Percentiles rank a stretch among this genome's conserved stretches.
Evolutionary conservation across 1,140 invertebrate genomes (phyloP).

Genomic region (Oscheius sp.): DNA sequence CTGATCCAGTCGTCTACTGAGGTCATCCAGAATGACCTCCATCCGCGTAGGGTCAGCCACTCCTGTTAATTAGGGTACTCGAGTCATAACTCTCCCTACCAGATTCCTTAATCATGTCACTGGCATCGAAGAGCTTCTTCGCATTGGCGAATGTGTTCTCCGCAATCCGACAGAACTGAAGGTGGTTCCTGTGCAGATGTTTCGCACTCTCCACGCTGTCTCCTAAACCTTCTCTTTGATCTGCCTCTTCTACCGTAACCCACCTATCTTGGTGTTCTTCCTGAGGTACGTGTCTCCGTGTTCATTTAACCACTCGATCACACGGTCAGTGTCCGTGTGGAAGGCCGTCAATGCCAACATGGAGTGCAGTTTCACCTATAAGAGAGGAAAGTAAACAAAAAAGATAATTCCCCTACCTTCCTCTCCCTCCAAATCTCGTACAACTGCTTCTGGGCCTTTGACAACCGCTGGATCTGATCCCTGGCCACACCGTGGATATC

Average conservation of each 20-base stretch:
- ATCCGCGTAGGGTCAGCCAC: conserved; percentile 76
- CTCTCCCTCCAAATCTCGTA: conserved; percentile 15
- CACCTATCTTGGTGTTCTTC: conserved; percentile 91
- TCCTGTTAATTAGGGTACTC: too few species aligned
- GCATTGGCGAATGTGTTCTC: conserved; percentile 96
- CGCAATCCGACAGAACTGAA: conserved; percentile 49
- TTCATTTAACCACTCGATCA: conserved; percentile 93
- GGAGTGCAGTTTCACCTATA: conserved; percentile 33
- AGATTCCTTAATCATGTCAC: conserved; percentile 69
- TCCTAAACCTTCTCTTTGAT: conserved; percentile 12
- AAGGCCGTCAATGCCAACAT: conserved; percentile 26
- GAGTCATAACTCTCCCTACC: background rate
- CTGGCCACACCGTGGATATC: background rate
- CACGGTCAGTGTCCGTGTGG: conserved; percentile 65
- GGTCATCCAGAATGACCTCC: background rate
- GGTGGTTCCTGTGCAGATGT: conserved; percentile 76
- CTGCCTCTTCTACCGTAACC: conserved; percentile 74
- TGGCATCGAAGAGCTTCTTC: conserved; percentile 89
- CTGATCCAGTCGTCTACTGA: background rate
- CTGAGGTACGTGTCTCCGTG: conserved; percentile 97
- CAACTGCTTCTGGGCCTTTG: conserved; percentile 13
- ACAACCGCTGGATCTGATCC: background rate
- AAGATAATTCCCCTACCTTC: background rate
- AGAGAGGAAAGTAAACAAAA: background rate
- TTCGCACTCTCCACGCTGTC: conserved; percentile 79